These are phyloP conservation scores for Thaleichthys pacificus DNA, from an alignment of 2,797 vertebrate species.

Conservation along the genomic window DNA sequence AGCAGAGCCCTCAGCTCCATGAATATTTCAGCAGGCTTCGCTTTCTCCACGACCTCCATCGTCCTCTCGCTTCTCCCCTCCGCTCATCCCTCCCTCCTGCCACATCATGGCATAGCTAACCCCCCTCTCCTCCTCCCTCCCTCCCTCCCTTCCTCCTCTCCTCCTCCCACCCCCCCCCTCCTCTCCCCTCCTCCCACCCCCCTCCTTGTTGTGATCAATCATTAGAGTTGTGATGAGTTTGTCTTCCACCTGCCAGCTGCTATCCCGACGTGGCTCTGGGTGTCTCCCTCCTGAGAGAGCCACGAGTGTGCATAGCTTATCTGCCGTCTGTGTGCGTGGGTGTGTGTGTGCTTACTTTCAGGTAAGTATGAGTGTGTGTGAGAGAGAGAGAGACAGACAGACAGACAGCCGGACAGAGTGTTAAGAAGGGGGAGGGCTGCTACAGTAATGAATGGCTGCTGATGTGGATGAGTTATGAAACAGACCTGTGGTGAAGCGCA, in stretches of 20 bases:
- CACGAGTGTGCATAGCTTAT: not conserved
- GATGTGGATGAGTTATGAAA: not conserved
- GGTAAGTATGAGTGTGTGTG: not conserved
- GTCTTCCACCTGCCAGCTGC: not conserved
- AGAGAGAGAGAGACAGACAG: not conserved
- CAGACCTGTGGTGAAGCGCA: not conserved
- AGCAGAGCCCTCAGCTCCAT: slow-evolving; percentile 41
- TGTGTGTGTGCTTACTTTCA: not conserved
- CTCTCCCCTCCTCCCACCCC: not conserved
- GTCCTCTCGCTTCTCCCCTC: slow-evolving; percentile 17
- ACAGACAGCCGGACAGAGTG: too few relatives aligned
- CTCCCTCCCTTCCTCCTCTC: too few relatives aligned
- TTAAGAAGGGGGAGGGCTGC: not conserved
- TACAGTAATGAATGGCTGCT: not conserved
- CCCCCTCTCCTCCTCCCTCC: not conserved
- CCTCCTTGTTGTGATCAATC: not conserved
- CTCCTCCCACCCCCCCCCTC: not conserved
- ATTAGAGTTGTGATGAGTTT: not conserved
- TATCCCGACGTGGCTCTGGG: not conserved
- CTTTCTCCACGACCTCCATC: slow-evolving; percentile 35
- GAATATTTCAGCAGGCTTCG: slow-evolving; percentile 63
- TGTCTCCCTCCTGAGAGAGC: not conserved
- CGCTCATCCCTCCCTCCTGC: not conserved
- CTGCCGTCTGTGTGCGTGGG: not conserved
- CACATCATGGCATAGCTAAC: not conserved